Base-by-base conservation (phyloP, 2,888 invertebrate genomes). In the Pachydiplax longipennis region DNA sequence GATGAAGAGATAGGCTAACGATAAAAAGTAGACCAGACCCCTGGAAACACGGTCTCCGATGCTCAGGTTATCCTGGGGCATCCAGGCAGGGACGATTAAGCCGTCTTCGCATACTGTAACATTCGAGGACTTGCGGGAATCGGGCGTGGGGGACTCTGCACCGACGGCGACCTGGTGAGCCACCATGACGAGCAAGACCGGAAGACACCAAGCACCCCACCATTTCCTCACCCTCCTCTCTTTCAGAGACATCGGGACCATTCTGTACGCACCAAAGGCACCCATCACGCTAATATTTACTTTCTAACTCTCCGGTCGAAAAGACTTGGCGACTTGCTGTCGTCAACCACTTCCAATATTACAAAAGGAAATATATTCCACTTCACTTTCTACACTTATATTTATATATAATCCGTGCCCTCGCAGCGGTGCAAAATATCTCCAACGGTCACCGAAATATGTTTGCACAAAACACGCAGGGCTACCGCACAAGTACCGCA, bases 1-100 rank as follows among this genome's bases (percentile, higher is more conserved):
- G 93, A 99, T 97, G 95, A 99, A 99, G 94, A 99, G 96, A 94
- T 99, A 99, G 93, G 97, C 95, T 94, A 99, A 96, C 83, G 96
- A 95, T 90, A 98, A 92, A 95, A 99, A 98, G 95, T 99, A 99
- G 91, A 98, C 96, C 92, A 97, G 93, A 81, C 99, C 99, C 53
- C 99, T 96, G 91, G 98, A 95, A 92, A 98, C 95, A 92, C 97
- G 96, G 93, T 98, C 98, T 91, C 96, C 95, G 87, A 96, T 94
- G 90, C 96, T 95, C 90, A 98, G 95, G 94, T 97, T 96, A 58
- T 96, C 96, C 92, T 96, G 95, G n/a, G 99, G 99, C 92, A 94
- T 94, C 99, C 99, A 99, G 92, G 97, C 95, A 44, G 99, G 98
- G 91, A 99, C 94, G 92, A 99, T 93, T 91, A 99, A 95, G 81